Evolutionary conservation across 2,113 vertebrate species (phyloP).

Genomic region (Notothenia rossii): DNA sequence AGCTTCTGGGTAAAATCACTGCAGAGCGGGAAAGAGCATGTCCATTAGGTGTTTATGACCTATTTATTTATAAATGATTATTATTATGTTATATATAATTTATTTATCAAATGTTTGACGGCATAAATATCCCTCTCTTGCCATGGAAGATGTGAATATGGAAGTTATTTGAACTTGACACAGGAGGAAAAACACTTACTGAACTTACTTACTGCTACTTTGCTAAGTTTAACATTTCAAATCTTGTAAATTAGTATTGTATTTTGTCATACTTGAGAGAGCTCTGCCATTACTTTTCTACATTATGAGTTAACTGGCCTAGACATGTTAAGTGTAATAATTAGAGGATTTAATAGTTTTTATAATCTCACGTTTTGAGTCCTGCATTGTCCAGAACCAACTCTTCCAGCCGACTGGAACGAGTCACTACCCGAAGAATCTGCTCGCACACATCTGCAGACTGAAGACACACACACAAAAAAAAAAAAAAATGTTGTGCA

Average conservation of each 20-base stretch:
- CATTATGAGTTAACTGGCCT: neutral
- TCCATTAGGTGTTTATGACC: conserved; percentile 20
- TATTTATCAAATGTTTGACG: neutral
- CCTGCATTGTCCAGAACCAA: conserved; percentile 95
- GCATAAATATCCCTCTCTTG: neutral
- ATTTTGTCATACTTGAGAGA: neutral
- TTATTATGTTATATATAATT: too few species aligned
- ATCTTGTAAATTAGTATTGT: too few species aligned
- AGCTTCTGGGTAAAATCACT: conserved; percentile 98
- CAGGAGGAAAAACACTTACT: neutral
- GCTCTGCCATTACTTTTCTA: neutral
- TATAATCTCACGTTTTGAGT: conserved; percentile 89
- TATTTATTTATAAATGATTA: neutral
- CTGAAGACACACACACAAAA: conserved; percentile 71
- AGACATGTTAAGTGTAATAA: neutral
- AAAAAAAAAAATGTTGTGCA: neutral
- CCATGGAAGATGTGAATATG: neutral
- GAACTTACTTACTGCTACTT: neutral
- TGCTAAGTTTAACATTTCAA: neutral
- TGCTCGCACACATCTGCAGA: conserved; percentile 96
- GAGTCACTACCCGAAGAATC: conserved; percentile 92
- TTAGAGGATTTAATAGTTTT: neutral
- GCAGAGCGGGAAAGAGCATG: conserved; percentile 16
- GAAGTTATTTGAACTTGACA: neutral
- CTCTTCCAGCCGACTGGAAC: conserved; percentile 93